These are phyloP conservation scores for Gastrophryne carolinensis DNA, from an alignment of 2,797 vertebrate species.

Conservation along the genomic window DNA sequence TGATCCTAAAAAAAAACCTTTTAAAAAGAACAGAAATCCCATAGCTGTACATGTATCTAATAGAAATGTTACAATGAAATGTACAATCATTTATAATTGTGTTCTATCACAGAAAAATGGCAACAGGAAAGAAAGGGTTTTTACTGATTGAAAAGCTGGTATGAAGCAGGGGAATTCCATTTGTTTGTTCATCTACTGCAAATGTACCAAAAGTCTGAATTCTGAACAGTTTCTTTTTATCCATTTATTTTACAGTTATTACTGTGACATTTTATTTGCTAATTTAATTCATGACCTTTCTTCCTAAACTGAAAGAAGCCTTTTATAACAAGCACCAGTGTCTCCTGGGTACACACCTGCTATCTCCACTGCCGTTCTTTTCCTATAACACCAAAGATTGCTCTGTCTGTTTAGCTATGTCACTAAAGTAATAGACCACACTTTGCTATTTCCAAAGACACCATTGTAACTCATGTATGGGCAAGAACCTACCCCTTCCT, in stretches of 20 bases:
- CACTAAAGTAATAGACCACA: background rate
- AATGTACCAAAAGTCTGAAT: background rate
- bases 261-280: conserved; percentile 6
- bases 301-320: background rate
- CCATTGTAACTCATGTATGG: no score
- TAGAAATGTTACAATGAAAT: no score
- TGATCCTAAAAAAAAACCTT: no score
- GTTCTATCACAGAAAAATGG: background rate
- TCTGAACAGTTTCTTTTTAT: background rate
- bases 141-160: background rate
- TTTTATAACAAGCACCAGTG: conserved; percentile 1
- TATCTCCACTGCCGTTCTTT: background rate
- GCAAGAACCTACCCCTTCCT: no score
- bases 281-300: conserved; percentile 11
- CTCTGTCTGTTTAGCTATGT: background rate
- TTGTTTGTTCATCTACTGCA: background rate
- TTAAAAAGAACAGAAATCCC: no score
- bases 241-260: conserved; percentile 22
- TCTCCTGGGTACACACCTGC: conserved; percentile 15
- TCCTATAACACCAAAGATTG: background rate
- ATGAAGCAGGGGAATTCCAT: background rate
- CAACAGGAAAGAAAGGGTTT: background rate
- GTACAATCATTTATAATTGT: no score
- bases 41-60: no score
- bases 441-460: background rate